Conservation (phyloP, 1,140 invertebrate species). For the Drosophila suzukii region DNA sequence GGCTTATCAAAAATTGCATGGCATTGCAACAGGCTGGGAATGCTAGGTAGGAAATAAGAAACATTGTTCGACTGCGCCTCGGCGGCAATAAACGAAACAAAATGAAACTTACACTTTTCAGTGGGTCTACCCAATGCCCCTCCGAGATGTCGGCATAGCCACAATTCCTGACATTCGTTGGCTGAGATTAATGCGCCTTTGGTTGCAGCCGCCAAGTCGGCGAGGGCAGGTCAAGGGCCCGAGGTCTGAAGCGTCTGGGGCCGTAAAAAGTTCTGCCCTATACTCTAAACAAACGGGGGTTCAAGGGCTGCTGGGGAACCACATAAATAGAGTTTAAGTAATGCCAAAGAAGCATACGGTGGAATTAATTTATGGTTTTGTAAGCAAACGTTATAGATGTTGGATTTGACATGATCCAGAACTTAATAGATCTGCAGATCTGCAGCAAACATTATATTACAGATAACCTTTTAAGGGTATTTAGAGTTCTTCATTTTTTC, state of each 20-base stretch:
- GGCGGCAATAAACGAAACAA: constrained; percentile 68
- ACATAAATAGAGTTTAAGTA: constrained; percentile 1
- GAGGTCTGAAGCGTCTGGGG: constrained; percentile 37
- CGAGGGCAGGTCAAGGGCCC: constrained; percentile 48
- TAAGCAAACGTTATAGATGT: not conserved
- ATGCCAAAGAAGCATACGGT: not conserved
- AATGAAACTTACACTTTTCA: constrained; percentile 82
- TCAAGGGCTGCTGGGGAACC: constrained; percentile 14
- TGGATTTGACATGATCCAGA: not conserved
- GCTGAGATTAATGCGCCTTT: constrained; percentile 80
- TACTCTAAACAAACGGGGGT: constrained; percentile 35
- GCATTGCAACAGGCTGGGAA: constrained; percentile 47
- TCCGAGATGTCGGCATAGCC: constrained; percentile 67
- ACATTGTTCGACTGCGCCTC: constrained; percentile 60
- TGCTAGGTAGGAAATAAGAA: constrained; percentile 64
- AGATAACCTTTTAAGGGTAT: constrained; percentile 7
- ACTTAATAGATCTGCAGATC: no score
- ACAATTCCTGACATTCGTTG: constrained; percentile 81
- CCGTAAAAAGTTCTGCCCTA: constrained; percentile 32
- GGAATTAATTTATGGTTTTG: not conserved
- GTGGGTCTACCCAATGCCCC: constrained; percentile 17
- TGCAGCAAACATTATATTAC: not conserved
- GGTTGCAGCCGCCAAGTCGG: constrained; percentile 70
- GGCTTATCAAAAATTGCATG: constrained; percentile 74
- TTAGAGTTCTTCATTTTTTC: not conserved